Conservation (phyloP, 2,888 invertebrate species). For the Hedychridium roseum region DNA sequence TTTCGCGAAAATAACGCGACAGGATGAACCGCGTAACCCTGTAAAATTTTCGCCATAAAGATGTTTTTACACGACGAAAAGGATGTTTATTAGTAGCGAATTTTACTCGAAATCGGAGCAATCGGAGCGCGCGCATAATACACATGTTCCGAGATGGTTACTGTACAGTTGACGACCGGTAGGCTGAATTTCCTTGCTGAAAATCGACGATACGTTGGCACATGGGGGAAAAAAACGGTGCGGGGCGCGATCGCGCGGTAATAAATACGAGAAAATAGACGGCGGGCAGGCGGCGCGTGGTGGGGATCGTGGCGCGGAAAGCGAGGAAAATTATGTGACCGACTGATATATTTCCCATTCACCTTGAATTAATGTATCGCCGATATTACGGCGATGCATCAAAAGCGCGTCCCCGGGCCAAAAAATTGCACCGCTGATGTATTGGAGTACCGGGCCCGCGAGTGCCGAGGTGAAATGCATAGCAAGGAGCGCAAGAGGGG, state of each 20-base stretch:
- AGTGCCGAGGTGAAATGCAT: conserved; percentile 25
- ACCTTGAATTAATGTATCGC: conserved; percentile 56
- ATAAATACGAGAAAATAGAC: neutral
- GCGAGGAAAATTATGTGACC: conserved; percentile 50
- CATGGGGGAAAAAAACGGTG: neutral
- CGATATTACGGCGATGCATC: conserved; percentile 56
- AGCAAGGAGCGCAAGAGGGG: conserved; percentile 15
- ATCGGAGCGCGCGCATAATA: no score
- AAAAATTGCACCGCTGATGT: conserved; percentile 53
- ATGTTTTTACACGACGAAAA: no score
- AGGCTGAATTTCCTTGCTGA: no score
- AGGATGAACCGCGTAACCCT: no score
- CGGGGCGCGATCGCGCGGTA: neutral
- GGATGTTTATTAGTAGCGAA: no score
- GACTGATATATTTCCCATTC: conserved; percentile 52
- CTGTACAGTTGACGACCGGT: no score
- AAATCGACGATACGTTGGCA: neutral
- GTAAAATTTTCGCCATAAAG: no score
- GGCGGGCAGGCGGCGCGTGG: no score
- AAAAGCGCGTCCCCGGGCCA: conserved; percentile 39
- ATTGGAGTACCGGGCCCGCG: conserved; percentile 28
- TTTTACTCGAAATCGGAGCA: no score
- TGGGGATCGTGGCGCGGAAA: conserved; percentile 10
- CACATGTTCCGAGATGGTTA: no score
- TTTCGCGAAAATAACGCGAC: no score